Base-by-base conservation (phyloP, 1,140 invertebrate genomes). In the Nephila pilipes region DNA sequence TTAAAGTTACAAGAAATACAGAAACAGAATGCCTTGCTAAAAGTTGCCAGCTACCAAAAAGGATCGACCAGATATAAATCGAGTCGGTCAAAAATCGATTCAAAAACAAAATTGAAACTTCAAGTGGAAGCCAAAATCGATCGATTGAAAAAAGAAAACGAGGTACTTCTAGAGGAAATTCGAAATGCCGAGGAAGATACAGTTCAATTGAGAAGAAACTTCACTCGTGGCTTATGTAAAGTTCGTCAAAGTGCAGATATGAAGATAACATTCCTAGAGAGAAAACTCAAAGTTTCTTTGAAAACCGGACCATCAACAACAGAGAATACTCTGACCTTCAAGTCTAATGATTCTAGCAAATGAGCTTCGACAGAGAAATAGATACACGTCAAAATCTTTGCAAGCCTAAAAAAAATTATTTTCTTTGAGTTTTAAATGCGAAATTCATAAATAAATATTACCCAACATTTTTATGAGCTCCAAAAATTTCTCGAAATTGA, bases 171-270 rank as follows among this genome's bases (percentile, higher is more conserved):
- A 16, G 38, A 85, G 5, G 46, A 91, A 46, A 91, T 91, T 12
- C 22, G 54, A 63, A n/a, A 22, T 2, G n/a, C 54, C 1, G 32
- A 46, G 25, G 58, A 91, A 3, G 46, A 91, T 29, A 63, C 38
- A 22, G 90, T 83, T 22, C 63, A 63, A 12, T 38, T 91, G 14
- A 38, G 80, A 32, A 63, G 25, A 10, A 18, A 63, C 4, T 91
- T 91, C 57, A 63, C 80, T 1, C 32, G 20, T 8, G 18, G 8
- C 6, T 18, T 91, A 32, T 79, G 46, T 8, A 63, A 91, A 91
- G 58, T 91, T 22, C 79, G 90, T 16, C 29, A 91, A 46, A 83
- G 14, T 18, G 57, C 90, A 54, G 90, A 91, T 54, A 83, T 65
- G 55, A 85, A 85, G 54, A 54, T 58, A 29, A n/a, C 5, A 6